phyloP scores from a whole-genome alignment of 2,888 invertebrate species.

The Sinodicranocentrus sp. region DNA sequence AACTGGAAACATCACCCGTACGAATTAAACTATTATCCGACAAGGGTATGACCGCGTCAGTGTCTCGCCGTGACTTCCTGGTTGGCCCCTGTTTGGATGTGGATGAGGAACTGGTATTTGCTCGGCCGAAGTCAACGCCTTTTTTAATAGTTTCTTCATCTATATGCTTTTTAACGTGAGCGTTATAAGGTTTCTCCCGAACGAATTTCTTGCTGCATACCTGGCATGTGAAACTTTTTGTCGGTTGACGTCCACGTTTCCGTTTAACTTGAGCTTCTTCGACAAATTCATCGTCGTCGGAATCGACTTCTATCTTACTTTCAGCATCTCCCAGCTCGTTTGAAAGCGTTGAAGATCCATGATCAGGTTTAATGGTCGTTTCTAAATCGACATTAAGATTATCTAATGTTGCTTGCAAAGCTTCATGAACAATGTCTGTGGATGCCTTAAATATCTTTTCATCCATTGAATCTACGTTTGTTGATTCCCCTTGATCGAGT shows the following conservation, averaged over 20 bases:
- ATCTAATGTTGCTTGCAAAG: constrained; percentile 31
- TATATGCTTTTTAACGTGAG: constrained; percentile 26
- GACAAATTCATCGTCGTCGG: background rate
- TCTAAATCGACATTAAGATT: constrained; percentile 13
- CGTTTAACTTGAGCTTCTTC: background rate
- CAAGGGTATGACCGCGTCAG: too few relatives aligned
- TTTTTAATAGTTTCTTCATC: background rate
- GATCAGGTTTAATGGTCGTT: too few relatives aligned
- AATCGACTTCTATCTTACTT: too few relatives aligned
- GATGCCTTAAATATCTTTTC: too few relatives aligned
- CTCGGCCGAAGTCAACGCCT: too few relatives aligned
- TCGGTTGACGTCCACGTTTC: constrained; percentile 4
- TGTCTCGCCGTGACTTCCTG: too few relatives aligned
- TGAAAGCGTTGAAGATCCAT: too few relatives aligned
- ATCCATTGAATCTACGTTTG: background rate
- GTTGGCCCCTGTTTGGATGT: too few relatives aligned
- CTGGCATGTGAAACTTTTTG: constrained; percentile 15
- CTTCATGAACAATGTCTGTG: constrained; percentile 32
- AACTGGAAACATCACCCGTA: too few relatives aligned
- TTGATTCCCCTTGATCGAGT: background rate
- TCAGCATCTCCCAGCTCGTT: background rate
- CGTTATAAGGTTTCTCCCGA: constrained; percentile 25
- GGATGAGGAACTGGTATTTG: background rate
- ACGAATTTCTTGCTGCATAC: constrained; percentile 37
- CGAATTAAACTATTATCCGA: too few relatives aligned